Evolutionary conservation across 1,140 invertebrate genomes (phyloP).

Genomic region (Bombyx mandarina): DNA sequence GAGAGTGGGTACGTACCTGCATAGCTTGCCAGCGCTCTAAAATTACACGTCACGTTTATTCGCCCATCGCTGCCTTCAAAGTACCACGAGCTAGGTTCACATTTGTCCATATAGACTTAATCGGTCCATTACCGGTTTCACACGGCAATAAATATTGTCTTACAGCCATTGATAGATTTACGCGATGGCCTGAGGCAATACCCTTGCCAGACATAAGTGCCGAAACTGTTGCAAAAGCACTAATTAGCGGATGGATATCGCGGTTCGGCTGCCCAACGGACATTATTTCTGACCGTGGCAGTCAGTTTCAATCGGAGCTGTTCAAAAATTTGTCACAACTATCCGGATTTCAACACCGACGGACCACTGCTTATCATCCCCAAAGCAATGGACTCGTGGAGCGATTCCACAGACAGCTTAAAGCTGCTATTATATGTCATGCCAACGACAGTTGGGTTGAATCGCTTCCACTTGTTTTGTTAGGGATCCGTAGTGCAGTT

Average conservation of each 20-base stretch:
- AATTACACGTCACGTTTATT: background rate
- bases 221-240: conserved; percentile 4
- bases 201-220: conserved; percentile 15
- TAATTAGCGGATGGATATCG: background rate
- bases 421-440: no score
- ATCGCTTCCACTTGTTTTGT: no score
- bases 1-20: background rate
- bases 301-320: no score
- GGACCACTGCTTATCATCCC: no score
- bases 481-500: conserved; percentile 5
- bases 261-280: background rate
- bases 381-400: conserved; percentile 1
- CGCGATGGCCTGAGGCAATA: conserved; percentile 15
- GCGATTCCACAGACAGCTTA: conserved; percentile 5
- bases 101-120: conserved; percentile 35
- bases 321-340: no score
- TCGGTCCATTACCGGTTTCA: conserved; percentile 29
- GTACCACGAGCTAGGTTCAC: background rate
- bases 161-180: conserved; percentile 44
- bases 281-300: conserved; percentile 6
- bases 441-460: conserved; percentile 28
- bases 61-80: background rate
- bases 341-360: no score
- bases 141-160: conserved; percentile 20
- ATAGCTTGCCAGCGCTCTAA: background rate